Conservation (phyloP, 2,797 vertebrate species). For the Limnodromus scolopaceus region DNA sequence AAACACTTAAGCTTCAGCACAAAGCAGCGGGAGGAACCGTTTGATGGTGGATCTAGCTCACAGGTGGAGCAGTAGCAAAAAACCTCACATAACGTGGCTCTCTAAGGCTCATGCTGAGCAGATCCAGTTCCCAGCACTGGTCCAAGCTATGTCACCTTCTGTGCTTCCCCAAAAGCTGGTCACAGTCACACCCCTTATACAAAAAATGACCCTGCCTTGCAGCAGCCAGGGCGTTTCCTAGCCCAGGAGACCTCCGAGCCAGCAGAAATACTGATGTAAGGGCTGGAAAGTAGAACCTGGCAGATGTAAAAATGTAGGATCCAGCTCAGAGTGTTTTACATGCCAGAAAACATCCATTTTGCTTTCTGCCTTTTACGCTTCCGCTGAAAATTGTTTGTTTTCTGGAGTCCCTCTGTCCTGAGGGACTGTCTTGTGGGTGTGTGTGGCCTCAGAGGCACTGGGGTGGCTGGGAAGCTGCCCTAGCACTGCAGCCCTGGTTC, state of each 20-base stretch:
- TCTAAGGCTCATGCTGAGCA: background rate
- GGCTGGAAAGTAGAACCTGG: background rate
- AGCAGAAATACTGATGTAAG: conserved; percentile 3
- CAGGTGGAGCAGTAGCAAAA: background rate
- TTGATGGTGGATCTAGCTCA: background rate
- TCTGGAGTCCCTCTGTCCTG: background rate
- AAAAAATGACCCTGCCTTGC: background rate
- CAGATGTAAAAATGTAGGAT: background rate
- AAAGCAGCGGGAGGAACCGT: background rate
- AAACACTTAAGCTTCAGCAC: background rate
- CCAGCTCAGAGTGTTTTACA: background rate
- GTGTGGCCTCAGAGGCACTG: background rate
- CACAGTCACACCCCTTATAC: background rate
- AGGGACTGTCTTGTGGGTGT: background rate
- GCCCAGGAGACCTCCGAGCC: background rate
- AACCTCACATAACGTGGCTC: rapidly evolving
- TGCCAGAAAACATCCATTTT: background rate
- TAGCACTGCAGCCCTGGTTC: background rate
- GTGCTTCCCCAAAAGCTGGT: background rate
- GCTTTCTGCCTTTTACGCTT: background rate
- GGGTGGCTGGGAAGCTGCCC: background rate
- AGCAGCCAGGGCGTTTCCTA: background rate
- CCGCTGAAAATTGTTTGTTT: background rate
- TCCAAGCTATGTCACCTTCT: background rate
- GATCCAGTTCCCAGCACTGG: background rate